Evolutionary conservation across 2,888 invertebrate genomes (phyloP), one percentile per base, ranked within the genome.

Genomic region (Oscheius sp.): DNA sequence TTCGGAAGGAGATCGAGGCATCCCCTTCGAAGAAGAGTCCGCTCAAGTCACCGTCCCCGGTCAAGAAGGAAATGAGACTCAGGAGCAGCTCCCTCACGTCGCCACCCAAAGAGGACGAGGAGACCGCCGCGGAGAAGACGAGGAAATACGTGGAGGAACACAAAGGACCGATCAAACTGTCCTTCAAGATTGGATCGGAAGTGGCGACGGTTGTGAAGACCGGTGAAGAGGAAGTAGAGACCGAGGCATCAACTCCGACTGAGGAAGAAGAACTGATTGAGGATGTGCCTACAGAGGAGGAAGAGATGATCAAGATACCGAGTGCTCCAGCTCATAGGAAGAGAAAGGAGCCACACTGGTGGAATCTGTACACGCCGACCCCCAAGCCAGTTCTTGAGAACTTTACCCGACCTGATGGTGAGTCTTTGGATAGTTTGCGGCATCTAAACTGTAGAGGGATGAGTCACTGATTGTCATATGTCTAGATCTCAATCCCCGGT

Each of bases 311-410:
- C 11, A 42, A 21, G 37, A 48, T 60, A 1, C 13, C 59, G n/a
- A 3, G 35, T 13, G 35, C n/a, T 4, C 32, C 32, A 10, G 4
- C 11, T 7, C 33, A 42, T 9, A 21, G 13, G 63, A 63, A 63
- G 48, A 47, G 21, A 5, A 53, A 35, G 37, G 53, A 53, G 5
- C 70, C 70, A 11, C 32, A 29, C 11, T 70, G 70, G 70, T 70
- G 70, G 70, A 59, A 21, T 7, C 57, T 42, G 11, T 81, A 81
- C 57, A 48, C 70, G 1, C 77, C 79, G 37, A 77, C 75, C 1
- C 71, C 65, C 10, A 80, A 80, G 33, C 68, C 72, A 10, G 70
- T 76, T 1, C 32, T 74, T 48, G 66, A 66, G 42, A 47, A 66
- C 29, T 35, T 48, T 13, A 37, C 68, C 21, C 58, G 60, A 5